phyloP scores from a whole-genome alignment of 2,113 vertebrate genomes.

The Antechinus flavipes region DNA sequence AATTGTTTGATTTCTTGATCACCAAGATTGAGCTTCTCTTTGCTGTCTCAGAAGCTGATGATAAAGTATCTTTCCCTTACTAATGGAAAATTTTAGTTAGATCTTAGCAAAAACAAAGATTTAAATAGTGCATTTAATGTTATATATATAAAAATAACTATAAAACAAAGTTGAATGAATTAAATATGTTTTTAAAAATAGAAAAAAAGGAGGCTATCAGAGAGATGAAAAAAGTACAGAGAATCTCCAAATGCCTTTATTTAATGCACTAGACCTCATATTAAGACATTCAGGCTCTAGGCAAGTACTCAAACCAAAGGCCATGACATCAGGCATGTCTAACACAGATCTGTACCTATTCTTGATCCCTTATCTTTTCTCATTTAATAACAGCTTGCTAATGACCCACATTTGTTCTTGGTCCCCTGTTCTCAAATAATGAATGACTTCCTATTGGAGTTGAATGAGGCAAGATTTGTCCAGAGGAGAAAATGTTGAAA shows the following conservation, averaged over 20 bases:
- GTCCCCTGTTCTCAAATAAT: background rate
- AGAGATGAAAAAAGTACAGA: background rate
- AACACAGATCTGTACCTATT: background rate
- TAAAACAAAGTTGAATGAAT: background rate
- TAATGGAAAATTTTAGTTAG: background rate
- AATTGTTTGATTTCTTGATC: background rate
- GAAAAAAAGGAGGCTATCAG: background rate
- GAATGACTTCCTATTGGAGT: background rate
- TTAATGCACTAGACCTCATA: background rate
- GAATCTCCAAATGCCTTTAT: background rate
- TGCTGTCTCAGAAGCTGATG: background rate
- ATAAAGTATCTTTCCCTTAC: background rate
- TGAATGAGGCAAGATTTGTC: background rate
- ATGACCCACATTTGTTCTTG: background rate
- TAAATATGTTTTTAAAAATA: background rate
- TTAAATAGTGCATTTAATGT: background rate
- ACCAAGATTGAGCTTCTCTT: background rate
- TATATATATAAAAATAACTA: background rate
- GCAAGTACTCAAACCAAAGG: background rate
- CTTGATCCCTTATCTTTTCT: background rate
- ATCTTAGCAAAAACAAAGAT: background rate
- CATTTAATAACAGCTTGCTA: background rate
- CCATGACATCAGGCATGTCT: background rate
- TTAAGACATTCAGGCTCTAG: background rate
- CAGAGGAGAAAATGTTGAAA: too few relatives aligned